phyloP scores from a whole-genome alignment of 2,113 vertebrate species.

The Mungos mungo region DNA sequence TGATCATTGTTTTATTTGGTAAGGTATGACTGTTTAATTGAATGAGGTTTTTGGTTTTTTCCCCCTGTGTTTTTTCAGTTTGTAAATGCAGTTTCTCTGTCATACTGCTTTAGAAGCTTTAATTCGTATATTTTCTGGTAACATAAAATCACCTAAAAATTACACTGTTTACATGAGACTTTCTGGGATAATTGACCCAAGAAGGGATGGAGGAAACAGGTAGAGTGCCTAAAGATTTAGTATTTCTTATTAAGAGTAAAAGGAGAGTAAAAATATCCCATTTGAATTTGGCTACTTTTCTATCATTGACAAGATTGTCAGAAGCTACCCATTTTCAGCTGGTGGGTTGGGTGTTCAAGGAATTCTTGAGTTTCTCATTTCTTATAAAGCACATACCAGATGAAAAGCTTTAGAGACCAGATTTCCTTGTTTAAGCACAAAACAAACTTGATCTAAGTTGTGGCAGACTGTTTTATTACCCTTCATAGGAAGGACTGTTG shows the following conservation, averaged over 20 bases:
- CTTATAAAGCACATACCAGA: not conserved
- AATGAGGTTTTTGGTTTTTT: not conserved
- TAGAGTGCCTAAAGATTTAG: not conserved
- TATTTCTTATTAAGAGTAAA: not conserved
- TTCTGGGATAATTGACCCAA: not conserved
- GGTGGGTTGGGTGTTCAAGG: not conserved
- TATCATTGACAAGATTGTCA: conserved; percentile 1
- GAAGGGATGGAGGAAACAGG: not conserved
- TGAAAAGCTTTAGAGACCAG: not conserved
- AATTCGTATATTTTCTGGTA: not conserved
- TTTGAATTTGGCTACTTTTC: not conserved
- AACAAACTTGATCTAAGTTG: not conserved
- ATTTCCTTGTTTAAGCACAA: not conserved
- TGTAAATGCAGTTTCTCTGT: not conserved
- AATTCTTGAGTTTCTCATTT: conserved; percentile 35
- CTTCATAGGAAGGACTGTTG: not conserved
- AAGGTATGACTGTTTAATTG: not conserved
- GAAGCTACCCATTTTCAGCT: not conserved
- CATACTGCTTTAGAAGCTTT: not conserved
- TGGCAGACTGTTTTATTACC: not conserved
- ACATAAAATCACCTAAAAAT: not conserved
- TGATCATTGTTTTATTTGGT: not conserved
- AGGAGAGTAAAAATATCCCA: not conserved
- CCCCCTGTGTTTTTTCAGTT: not conserved
- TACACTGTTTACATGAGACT: not conserved